phyloP scores from a whole-genome alignment of 92 coral and sea anemone species.

The Siderastrea radians region DNA sequence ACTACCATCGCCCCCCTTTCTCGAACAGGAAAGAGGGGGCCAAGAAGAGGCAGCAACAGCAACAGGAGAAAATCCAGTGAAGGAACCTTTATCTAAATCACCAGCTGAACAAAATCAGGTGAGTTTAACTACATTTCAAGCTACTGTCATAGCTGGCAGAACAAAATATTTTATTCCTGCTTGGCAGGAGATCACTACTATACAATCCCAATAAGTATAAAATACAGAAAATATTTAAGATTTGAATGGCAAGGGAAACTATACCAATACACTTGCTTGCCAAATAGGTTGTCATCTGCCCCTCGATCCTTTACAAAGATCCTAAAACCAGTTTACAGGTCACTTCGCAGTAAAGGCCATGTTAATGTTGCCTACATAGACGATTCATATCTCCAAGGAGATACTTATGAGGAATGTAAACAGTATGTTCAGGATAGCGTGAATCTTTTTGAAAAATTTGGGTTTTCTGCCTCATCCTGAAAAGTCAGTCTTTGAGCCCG shows the following conservation, averaged over 20 bases:
- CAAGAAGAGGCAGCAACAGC: conserved; percentile 4
- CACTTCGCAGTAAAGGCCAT: conserved; percentile 32
- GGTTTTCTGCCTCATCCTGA: conserved; percentile 41
- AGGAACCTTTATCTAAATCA: background rate
- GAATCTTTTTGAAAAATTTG: background rate
- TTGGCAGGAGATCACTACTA: conserved; percentile 12
- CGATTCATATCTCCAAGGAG: conserved; percentile 42
- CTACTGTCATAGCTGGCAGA: background rate
- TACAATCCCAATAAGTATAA: conserved; percentile 25
- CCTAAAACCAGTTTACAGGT: conserved; percentile 34
- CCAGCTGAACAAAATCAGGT: background rate
- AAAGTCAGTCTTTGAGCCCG: conserved; percentile 35
- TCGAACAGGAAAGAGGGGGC: background rate
- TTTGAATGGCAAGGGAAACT: conserved; percentile 34
- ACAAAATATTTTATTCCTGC: background rate
- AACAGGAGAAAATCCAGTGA: background rate
- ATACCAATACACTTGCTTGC: conserved; percentile 41
- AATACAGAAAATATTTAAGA: conserved; percentile 26
- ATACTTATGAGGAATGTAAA: conserved; percentile 35
- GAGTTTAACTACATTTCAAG: background rate
- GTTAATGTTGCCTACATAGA: conserved; percentile 41
- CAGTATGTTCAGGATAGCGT: conserved; percentile 28
- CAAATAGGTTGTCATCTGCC: conserved; percentile 41
- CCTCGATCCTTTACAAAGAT: conserved; percentile 34
- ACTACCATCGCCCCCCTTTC: background rate